These are phyloP conservation scores for Amblyjoppa proteus DNA, from an alignment of 2,888 invertebrate species.

Conservation along the genomic window DNA sequence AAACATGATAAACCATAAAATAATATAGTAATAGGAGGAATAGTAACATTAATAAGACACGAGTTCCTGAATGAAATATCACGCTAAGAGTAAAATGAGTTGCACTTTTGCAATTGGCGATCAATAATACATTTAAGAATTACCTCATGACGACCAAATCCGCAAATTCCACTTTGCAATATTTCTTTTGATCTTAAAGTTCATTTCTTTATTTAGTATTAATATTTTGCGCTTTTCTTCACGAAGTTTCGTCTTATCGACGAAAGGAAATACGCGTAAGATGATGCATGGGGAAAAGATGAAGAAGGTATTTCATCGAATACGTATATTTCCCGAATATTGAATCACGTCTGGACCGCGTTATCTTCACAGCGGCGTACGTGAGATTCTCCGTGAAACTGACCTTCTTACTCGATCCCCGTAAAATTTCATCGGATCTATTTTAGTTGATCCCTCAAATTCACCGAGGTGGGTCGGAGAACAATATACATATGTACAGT, in stretches of 20 bases:
- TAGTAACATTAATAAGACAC: no score
- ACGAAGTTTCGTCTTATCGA: not conserved
- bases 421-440: not conserved
- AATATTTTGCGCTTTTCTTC: not conserved
- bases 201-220: no score
- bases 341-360: slow-evolving; percentile 20
- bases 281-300: not conserved
- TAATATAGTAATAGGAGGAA: no score
- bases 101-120: no score
- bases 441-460: not conserved
- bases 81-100: no score
- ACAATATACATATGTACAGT: not conserved
- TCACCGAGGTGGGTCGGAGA: not conserved
- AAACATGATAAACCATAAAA: no score
- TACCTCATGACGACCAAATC: no score
- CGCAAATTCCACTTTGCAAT: no score
- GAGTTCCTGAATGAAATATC: no score
- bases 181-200: no score
- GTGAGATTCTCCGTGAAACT: slow-evolving; percentile 9
- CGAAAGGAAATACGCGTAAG: not conserved
- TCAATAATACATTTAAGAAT: no score
- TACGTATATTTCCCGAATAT: slow-evolving; percentile 21
- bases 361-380: not conserved
- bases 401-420: not conserved
- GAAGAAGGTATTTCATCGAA: slow-evolving; percentile 1